Base-by-base conservation (phyloP, 2,797 vertebrate genomes). In the Alfaro cultratus region DNA sequence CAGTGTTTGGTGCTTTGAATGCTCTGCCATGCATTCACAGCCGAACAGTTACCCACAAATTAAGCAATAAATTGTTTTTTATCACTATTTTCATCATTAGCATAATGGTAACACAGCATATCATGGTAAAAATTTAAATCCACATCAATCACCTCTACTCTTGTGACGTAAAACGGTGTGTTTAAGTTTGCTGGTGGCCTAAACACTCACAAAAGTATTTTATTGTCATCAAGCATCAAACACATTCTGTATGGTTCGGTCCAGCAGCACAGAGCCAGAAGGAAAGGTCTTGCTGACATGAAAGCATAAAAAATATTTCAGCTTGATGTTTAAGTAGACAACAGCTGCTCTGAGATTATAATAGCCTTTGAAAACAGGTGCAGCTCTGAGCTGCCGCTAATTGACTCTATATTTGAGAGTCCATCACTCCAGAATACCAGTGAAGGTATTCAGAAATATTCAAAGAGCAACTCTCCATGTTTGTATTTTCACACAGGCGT, bases 341-440 rank as follows among this genome's bases (percentile, higher is more conserved):
- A 86, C 82, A 80, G 76, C 70, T 78, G 31, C 64, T 60, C 7
- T 26, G 81, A 70, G 82, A 78, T 84, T 70, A 79, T 76, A 82
- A 88, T 81, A 84, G 83, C 82, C 60, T 39, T 78, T 31, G 64
- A 85, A 46, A 91, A 78, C 91, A 93, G 85, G 86, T 92, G 86
- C 41, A 26, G 41, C 41, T 71, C 41, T n/a, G 9, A 57, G 70
- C 47, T 47, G 75, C 13, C 29, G 29, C 23, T 47, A 23, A 77
- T 78, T 74, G 62, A n/a, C 57, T 45, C 75, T 85, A 23, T 85
- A 51, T 89, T 91, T 89, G 83, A 45, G 82, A 62, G 18, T 74
- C 18, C 31, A 29, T 21, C 34, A 68, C 10, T 46, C 62, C 68
- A 51, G 81, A 85, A 85, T 39, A 81, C 39, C 46, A 55, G 49